phyloP scores from a whole-genome alignment of 2,113 vertebrate species.

The Aix galericulata region DNA sequence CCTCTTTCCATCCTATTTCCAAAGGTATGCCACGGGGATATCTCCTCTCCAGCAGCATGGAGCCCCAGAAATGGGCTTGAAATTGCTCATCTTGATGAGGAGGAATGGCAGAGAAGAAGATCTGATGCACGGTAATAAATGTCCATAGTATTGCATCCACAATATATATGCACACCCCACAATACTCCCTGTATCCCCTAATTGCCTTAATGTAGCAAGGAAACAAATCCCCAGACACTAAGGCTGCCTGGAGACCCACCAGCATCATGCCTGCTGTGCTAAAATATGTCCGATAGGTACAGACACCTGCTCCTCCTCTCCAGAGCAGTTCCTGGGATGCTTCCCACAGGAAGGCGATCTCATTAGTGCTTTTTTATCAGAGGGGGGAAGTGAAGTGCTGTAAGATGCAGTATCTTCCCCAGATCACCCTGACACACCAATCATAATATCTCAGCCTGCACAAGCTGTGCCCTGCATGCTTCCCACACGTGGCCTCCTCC shows the following conservation, averaged over 20 bases:
- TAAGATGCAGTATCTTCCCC: background rate
- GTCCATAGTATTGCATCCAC: background rate
- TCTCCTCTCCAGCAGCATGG: background rate
- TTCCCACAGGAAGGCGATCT: background rate
- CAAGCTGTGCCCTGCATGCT: background rate
- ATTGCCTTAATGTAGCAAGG: background rate
- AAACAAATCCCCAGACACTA: background rate
- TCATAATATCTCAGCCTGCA: background rate
- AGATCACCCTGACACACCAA: background rate
- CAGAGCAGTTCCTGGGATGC: background rate
- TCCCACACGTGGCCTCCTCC: background rate
- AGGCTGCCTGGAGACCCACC: background rate
- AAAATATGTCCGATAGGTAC: rapidly evolving
- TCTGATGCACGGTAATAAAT: no score
- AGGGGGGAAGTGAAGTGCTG: background rate
- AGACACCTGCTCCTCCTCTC: background rate
- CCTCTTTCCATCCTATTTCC: background rate
- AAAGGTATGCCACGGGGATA: background rate
- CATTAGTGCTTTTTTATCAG: background rate
- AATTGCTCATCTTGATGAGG: background rate
- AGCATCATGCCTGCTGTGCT: rapidly evolving
- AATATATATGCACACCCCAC: rapidly evolving
- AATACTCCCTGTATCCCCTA: background rate
- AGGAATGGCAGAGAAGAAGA: background rate
- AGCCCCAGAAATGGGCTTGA: background rate